Conservation (phyloP, 2,797 vertebrate genomes). For the Eupleurogrammus muticus region DNA sequence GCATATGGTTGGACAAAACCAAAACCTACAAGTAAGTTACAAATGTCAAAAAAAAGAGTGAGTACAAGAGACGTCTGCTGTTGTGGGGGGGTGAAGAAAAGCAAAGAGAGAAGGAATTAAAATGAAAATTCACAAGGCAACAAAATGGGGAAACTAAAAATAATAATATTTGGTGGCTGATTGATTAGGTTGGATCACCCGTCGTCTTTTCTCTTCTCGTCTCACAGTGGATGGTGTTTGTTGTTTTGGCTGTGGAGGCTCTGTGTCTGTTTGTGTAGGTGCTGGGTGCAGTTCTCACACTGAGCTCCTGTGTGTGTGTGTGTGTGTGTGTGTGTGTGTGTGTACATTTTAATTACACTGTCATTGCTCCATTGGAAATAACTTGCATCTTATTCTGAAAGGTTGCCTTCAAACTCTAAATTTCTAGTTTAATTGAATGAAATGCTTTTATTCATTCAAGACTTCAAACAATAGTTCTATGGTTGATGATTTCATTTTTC, state of each 20-base stretch:
- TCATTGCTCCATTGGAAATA: neutral
- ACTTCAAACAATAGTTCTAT: neutral
- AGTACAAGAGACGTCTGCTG: neutral
- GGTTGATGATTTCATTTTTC: neutral
- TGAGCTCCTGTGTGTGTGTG: slow-evolving; percentile 25
- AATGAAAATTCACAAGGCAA: neutral
- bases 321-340: slow-evolving; percentile 8
- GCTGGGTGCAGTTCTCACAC: slow-evolving; percentile 24
- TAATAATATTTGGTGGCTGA: neutral
- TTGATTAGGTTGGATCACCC: neutral
- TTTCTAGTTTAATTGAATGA: neutral
- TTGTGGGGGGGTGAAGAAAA: neutral
- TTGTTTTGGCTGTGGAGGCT: slow-evolving; percentile 24
- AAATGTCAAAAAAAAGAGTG: neutral
- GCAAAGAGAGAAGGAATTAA: neutral
- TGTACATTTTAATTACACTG: no score
- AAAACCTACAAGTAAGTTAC: slow-evolving; percentile 96
- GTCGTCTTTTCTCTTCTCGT: neutral
- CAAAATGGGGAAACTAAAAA: neutral
- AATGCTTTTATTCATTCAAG: neutral
- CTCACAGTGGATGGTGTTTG: slow-evolving; percentile 13
- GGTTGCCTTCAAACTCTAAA: neutral
- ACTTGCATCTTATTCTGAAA: neutral
- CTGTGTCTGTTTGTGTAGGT: slow-evolving; percentile 65
- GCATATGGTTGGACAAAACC: slow-evolving; percentile 94